Evolutionary conservation across 2,113 vertebrate genomes (phyloP), one percentile per base, ranked within the genome.

Genomic region (Hymenochirus boettgeri): DNA sequence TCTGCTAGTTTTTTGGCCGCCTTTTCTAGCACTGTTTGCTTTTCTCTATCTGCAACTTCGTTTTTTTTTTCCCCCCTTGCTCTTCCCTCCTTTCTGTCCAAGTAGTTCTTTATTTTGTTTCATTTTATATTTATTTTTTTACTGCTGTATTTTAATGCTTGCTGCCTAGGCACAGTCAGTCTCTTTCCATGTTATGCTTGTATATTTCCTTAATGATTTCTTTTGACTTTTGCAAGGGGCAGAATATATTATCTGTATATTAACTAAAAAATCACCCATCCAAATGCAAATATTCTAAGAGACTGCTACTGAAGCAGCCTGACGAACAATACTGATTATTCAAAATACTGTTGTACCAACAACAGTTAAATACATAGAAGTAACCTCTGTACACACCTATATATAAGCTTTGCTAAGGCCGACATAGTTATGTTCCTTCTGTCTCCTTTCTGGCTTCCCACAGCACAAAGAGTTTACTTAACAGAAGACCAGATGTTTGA

Each of bases 391-490:
- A 9, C 22, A 48, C 19, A 12, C 18, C 21, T 21, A 48, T n/a
- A n/a, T 10, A 48, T 15, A 19, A 42, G 13, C 19, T 5, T 21
- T 48, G 46, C 18, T 15, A 23, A 3, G 46, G 7, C 7, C 11
- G 18, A 5, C 11, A 48, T 22, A 48, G 10, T 59, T n/a, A 67
- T 47, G 7, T 4, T 24, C 8, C 19, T 11, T 59, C 2, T 57
- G 1, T 67, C 22, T 17, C 29, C 11, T 51, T 51, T 42, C 19
- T 48, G 46, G 23, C 29, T 2, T 4, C 24, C 51, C 29, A 46
- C 94, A 94, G 92, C 95, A 94, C 95, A 86, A 97, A 96, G 90
- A 96, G 93, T 79, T 88, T 97, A 74, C 89, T 97, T 79, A 96
- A 94, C 88, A 97, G 96, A 89, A 97, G 95, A 82, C 88, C 89